Conservation (phyloP, 2,797 vertebrate genomes). For the Sebastes kiyomatsui region DNA sequence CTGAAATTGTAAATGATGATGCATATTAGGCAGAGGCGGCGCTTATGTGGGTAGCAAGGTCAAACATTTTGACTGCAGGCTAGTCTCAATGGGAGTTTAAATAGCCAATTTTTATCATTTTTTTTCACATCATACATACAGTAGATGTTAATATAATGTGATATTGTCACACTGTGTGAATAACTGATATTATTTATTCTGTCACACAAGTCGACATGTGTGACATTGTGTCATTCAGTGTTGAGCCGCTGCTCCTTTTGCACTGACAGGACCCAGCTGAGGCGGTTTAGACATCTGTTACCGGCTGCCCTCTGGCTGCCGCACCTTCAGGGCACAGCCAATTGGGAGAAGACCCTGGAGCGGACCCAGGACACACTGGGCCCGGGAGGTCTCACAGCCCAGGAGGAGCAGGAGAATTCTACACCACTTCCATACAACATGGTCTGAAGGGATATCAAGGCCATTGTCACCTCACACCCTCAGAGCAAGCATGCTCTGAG, state of each 20-base stretch:
- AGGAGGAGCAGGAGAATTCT: not conserved
- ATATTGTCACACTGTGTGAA: not conserved
- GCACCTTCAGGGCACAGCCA: slow-evolving; percentile 8
- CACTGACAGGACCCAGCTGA: not conserved
- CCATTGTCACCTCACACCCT: not conserved
- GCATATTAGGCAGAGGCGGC: slow-evolving; percentile 3
- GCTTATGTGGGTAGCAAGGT: slow-evolving; percentile 25
- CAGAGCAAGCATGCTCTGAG: not conserved
- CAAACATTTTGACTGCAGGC: slow-evolving; percentile 12
- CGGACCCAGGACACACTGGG: slow-evolving; percentile 13
- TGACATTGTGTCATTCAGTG: not conserved
- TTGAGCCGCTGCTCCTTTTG: not conserved
- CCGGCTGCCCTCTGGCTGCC: not conserved
- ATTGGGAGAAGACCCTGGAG: slow-evolving; percentile 25
- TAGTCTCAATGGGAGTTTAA: not conserved
- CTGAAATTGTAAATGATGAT: slow-evolving; percentile 24
- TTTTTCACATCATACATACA: not conserved
- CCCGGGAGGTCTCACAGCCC: not conserved
- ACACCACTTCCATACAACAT: slow-evolving; percentile 1
- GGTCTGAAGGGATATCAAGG: not conserved
- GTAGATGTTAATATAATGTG: not conserved
- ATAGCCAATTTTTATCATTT: not conserved
- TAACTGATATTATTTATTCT: not conserved
- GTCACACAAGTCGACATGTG: not conserved
- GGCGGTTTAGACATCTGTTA: slow-evolving; percentile 12